A percentile compares a stretch with the other conserved stretches of the same genome.
phyloP scores from a whole-genome alignment of 2,113 vertebrate genomes.

The Ahaetulla prasina region DNA sequence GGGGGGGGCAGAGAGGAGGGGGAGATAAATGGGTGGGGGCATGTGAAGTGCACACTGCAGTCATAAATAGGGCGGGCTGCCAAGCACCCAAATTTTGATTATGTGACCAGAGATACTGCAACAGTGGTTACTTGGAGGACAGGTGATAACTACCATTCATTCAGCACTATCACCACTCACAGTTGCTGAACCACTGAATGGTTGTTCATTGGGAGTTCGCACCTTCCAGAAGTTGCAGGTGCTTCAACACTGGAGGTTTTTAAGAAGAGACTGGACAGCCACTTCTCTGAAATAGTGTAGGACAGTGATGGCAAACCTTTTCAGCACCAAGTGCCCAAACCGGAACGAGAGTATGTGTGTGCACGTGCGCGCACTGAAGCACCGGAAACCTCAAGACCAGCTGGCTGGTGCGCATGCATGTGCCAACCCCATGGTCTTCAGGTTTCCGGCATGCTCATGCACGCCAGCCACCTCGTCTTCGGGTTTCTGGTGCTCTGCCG shows the following conservation, averaged over 20 bases:
- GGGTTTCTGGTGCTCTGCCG: no score
- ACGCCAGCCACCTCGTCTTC: no score
- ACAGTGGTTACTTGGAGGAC: neutral
- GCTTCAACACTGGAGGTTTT: neutral
- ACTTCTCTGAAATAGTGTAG: neutral
- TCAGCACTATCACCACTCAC: neutral
- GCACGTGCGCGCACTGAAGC: no score
- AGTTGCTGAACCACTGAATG: neutral
- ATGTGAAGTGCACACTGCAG: neutral
- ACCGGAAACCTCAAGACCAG: no score
- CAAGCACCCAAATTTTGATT: neutral
- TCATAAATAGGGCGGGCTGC: neutral
- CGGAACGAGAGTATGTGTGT: no score
- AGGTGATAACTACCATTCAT: neutral
- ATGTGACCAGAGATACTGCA: neutral
- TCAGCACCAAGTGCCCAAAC: no score
- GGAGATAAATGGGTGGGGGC: neutral
- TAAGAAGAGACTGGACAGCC: neutral
- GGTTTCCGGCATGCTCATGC: no score
- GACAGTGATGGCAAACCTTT: no score
- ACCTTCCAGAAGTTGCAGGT: neutral
- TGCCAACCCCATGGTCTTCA: no score
- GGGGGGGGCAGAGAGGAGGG: neutral
- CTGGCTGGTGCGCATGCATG: no score
- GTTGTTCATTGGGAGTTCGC: neutral